phyloP scores from a whole-genome alignment of 2,113 vertebrate species.

The Eudyptes chrysolophus region DNA sequence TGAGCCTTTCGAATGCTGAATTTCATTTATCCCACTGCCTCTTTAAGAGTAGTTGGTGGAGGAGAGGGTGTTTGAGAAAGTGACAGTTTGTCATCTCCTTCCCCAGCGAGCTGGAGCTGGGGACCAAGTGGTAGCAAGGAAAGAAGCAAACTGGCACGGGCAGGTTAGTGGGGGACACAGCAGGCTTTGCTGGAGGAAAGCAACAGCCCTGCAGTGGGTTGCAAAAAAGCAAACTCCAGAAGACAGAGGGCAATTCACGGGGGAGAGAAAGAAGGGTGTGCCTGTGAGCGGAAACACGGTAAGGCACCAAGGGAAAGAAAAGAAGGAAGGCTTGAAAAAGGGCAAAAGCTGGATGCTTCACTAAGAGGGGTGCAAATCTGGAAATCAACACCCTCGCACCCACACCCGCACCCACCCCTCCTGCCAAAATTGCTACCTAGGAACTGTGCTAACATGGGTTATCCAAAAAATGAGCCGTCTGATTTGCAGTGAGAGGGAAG shows the following conservation, averaged over 20 bases:
- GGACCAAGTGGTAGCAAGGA: neutral
- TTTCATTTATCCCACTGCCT: conserved; percentile 63
- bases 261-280: neutral
- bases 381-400: neutral
- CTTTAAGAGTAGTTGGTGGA: conserved; percentile 57
- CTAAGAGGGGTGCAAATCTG: neutral
- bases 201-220: neutral
- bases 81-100: conserved; percentile 63
- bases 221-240: neutral
- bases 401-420: neutral
- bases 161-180: neutral
- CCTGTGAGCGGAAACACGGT: neutral
- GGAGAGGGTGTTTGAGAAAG: conserved; percentile 59
- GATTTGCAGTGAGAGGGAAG: neutral
- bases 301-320: neutral
- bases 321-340: neutral
- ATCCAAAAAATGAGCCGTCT: neutral
- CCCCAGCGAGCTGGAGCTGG: neutral
- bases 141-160: neutral
- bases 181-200: neutral
- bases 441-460: neutral
- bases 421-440: neutral
- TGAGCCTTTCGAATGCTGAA: conserved; percentile 49
- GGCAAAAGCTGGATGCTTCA: neutral
- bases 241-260: neutral